Conservation (phyloP, 2,888 invertebrate species). For the Tholera decimalis region DNA sequence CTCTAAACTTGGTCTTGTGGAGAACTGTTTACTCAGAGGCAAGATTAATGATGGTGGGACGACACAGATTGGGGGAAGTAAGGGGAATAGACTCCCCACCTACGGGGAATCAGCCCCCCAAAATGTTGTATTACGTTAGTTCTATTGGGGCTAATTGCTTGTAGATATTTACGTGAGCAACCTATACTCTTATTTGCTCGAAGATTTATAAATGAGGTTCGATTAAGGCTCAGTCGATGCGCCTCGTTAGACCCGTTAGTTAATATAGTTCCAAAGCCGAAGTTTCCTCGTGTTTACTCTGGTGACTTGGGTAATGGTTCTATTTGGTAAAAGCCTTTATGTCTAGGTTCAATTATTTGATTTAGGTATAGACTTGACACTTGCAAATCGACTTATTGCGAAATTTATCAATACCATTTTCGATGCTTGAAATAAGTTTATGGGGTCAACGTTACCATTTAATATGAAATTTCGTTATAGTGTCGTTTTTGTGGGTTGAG, state of each 20-base stretch:
- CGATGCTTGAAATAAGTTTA: too few species aligned
- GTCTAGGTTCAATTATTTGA: slow-evolving; percentile 36
- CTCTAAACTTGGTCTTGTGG: slow-evolving; percentile 77
- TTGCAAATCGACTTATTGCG: too few species aligned
- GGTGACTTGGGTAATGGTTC: slow-evolving; percentile 41
- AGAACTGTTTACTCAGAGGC: slow-evolving; percentile 82
- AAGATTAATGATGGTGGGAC: slow-evolving; percentile 88
- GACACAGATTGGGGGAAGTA: slow-evolving; percentile 73
- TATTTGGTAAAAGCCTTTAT: too few species aligned
- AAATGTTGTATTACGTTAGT: slow-evolving; percentile 69
- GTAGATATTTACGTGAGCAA: slow-evolving; percentile 76
- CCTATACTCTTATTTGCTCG: slow-evolving; percentile 66
- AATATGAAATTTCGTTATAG: too few species aligned
- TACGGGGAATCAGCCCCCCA: slow-evolving; percentile 69
- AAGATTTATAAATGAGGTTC: slow-evolving; percentile 78
- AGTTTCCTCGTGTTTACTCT: slow-evolving; percentile 43
- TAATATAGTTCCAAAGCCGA: slow-evolving; percentile 55
- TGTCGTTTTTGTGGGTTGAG: too few species aligned
- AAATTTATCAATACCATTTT: too few species aligned
- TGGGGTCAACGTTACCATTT: too few species aligned
- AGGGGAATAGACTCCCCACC: slow-evolving; percentile 47
- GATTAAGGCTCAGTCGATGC: slow-evolving; percentile 69
- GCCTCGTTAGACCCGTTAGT: slow-evolving; percentile 60
- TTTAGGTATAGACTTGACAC: slow-evolving; percentile 13
- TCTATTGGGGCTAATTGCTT: slow-evolving; percentile 79